Evolutionary conservation across 2,797 vertebrate genomes (phyloP).

Genomic region (Anomalospiza imberbis): DNA sequence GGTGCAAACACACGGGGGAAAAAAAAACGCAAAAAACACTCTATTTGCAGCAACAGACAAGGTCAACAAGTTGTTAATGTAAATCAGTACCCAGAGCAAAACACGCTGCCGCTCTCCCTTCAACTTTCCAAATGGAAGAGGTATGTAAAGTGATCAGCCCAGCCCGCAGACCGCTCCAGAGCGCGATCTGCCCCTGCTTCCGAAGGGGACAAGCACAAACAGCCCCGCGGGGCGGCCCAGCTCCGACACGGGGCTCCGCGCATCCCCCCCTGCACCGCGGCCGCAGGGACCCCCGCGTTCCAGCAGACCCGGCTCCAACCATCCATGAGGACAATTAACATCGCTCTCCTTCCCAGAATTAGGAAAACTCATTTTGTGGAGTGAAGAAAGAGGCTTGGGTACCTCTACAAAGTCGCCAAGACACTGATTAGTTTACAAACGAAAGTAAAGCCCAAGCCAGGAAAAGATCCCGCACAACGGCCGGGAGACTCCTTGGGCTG

Average conservation of each 20-base stretch:
- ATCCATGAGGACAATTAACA: fast-evolving
- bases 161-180: neutral
- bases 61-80: neutral
- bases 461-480: neutral
- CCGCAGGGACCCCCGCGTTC: fast-evolving
- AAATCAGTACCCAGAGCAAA: neutral
- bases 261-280: neutral
- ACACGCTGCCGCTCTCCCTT: neutral
- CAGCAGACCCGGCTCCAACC: neutral
- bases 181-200: neutral
- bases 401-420: neutral
- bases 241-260: fast-evolving
- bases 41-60: neutral
- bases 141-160: neutral
- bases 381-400: neutral
- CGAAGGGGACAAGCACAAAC: neutral
- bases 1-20: fast-evolving
- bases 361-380: neutral
- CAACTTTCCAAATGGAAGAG: neutral
- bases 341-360: neutral
- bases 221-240: neutral
- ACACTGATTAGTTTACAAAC: neutral
- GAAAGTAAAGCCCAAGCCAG: neutral
- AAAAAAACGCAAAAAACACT: neutral
- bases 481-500: neutral